These are phyloP conservation scores for Tetragonula clypearis DNA, from an alignment of 1,140 invertebrate genomes.

Conservation along the genomic window DNA sequence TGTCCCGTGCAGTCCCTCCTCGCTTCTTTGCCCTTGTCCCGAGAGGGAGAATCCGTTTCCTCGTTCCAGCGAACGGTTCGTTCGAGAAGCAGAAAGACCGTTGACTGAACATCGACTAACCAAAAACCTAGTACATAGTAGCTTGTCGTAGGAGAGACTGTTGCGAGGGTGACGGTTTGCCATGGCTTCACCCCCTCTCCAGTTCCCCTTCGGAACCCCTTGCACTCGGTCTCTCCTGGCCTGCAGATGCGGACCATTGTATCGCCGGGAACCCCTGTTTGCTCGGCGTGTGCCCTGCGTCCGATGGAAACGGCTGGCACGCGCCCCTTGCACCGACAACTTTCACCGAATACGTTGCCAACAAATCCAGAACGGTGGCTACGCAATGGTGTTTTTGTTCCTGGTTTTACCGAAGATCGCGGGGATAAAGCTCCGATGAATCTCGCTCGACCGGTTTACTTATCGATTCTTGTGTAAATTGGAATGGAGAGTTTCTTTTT, in stretches of 20 bases:
- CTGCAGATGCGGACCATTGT: conserved; percentile 41
- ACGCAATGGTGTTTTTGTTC: not conserved
- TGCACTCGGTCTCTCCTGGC: conserved; percentile 2
- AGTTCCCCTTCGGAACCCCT: conserved; percentile 9
- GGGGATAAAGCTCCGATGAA: conserved; percentile 1
- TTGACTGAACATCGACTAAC: conserved; percentile 52
- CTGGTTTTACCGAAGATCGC: not conserved
- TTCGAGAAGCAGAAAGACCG: conserved; percentile 39
- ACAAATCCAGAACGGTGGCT: not conserved
- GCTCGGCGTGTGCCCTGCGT: conserved; percentile 41
- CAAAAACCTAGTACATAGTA: conserved; percentile 33
- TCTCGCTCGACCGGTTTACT: not conserved
- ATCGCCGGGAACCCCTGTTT: conserved; percentile 36
- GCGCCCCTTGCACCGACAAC: conserved; percentile 30
- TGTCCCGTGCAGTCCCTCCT: not conserved
- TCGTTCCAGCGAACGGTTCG: not conserved
- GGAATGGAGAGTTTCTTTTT: not conserved
- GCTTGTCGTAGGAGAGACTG: conserved; percentile 28
- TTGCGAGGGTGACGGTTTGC: conserved; percentile 56
- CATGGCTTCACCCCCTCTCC: conserved; percentile 34
- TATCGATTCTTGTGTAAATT: not conserved
- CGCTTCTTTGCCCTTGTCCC: not conserved
- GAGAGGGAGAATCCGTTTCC: not conserved
- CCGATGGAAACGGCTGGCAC: conserved; percentile 40
- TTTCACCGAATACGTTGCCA: conserved; percentile 19